A percentile compares a stretch with the other conserved stretches of the same genome.
These are phyloP conservation scores for Parazoanthus darwini DNA, from an alignment of 92 coral and sea anemone genomes.

Conservation along the genomic window DNA sequence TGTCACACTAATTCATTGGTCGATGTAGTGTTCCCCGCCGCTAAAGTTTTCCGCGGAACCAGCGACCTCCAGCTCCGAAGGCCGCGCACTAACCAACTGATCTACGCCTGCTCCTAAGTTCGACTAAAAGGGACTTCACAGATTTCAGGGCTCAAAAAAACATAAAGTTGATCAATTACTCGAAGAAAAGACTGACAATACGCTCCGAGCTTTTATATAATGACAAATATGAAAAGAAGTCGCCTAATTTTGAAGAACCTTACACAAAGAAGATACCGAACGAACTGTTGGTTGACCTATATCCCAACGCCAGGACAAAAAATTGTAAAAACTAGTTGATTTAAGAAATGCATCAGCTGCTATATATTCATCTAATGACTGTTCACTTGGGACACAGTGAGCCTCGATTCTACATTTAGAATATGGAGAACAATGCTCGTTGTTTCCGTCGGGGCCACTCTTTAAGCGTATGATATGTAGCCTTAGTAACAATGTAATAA, in stretches of 20 bases:
- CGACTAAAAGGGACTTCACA: background rate
- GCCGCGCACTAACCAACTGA: too few relatives aligned
- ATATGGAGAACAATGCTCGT: too few relatives aligned
- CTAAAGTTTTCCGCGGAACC: background rate
- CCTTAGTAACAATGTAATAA: too few relatives aligned
- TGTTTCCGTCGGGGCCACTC: too few relatives aligned
- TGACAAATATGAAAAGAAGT: background rate
- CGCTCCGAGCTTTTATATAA: background rate
- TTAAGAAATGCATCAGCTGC: background rate
- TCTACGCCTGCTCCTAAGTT: background rate
- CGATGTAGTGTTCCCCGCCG: background rate
- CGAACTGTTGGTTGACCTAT: background rate
- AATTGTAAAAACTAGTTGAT: background rate
- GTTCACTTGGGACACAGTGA: too few relatives aligned
- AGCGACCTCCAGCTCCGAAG: too few relatives aligned
- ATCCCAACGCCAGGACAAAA: background rate
- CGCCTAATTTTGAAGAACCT: background rate
- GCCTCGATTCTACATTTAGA: too few relatives aligned
- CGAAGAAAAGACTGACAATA: background rate
- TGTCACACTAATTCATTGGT: background rate
- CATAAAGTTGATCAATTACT: background rate
- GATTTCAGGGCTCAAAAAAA: background rate
- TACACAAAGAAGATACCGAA: background rate
- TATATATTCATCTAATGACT: too few relatives aligned
- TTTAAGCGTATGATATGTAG: too few relatives aligned